Evolutionary conservation across 2,888 invertebrate species (phyloP).

Genomic region (Strigamia maritima): DNA sequence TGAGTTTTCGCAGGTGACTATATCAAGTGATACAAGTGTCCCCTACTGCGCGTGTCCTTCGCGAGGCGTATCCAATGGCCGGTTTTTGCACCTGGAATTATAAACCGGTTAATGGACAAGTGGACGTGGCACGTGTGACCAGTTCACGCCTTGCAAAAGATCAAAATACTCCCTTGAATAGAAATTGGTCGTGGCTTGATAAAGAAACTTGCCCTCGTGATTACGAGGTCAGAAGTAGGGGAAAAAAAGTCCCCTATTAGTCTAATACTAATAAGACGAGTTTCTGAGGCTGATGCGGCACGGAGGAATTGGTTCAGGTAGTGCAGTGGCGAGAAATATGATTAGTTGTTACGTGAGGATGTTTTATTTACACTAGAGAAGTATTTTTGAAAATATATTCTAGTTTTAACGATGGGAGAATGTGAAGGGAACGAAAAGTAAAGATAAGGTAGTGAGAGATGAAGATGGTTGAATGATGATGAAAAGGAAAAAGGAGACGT

Average conservation of each 20-base stretch:
- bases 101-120: constrained; percentile 3
- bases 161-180: neutral
- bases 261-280: neutral
- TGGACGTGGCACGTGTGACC: constrained; percentile 20
- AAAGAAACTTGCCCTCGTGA: neutral
- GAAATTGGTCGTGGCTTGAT: neutral
- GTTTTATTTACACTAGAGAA: neutral
- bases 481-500: neutral
- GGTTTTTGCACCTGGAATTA: constrained; percentile 13
- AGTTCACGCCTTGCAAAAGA: constrained; percentile 9
- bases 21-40: neutral
- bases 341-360: neutral
- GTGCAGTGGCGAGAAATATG: neutral
- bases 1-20: neutral
- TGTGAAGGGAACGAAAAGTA: neutral
- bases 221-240: neutral
- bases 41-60: neutral
- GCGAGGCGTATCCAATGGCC: constrained; percentile 25
- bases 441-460: constrained; percentile 23
- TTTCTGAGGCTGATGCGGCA: neutral
- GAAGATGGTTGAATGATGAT: constrained; percentile 23
- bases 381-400: neutral
- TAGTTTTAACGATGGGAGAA: neutral
- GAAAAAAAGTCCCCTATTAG: neutral
- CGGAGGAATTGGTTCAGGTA: neutral